Conservation (phyloP, 2,113 vertebrate species). For the Formicarius rufipectus region DNA sequence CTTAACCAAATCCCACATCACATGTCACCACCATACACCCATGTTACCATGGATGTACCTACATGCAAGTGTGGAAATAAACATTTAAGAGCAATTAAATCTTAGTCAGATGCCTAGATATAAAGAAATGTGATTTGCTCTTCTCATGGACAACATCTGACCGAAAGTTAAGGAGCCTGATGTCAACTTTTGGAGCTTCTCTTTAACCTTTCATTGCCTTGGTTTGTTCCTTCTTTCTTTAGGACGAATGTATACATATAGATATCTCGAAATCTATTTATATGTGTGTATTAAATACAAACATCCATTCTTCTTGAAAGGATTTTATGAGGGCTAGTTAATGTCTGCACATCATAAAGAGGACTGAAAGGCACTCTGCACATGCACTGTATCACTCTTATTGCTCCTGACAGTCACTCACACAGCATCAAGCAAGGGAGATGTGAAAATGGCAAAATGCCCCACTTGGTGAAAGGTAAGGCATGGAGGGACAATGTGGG, state of each 20-base stretch:
- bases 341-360: neutral
- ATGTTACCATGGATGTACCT: neutral
- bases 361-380: neutral
- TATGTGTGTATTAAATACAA: neutral
- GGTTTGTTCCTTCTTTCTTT: neutral
- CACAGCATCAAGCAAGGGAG: neutral
- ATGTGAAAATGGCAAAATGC: neutral
- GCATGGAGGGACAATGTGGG: neutral
- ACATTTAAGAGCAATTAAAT: conserved; percentile 10
- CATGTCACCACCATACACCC: neutral
- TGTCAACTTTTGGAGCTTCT: neutral
- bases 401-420: neutral
- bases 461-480: neutral
- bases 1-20: neutral
- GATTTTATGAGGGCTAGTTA: neutral
- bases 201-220: neutral
- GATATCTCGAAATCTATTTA: neutral
- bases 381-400: neutral
- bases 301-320: neutral
- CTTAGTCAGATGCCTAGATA: conserved; percentile 20
- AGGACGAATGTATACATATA: rapidly evolving
- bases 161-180: neutral
- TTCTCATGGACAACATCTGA: neutral
- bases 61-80: neutral
- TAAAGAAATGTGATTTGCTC: neutral